Conservation (phyloP, 2,113 vertebrate species). For the Zootoca vivipara region DNA sequence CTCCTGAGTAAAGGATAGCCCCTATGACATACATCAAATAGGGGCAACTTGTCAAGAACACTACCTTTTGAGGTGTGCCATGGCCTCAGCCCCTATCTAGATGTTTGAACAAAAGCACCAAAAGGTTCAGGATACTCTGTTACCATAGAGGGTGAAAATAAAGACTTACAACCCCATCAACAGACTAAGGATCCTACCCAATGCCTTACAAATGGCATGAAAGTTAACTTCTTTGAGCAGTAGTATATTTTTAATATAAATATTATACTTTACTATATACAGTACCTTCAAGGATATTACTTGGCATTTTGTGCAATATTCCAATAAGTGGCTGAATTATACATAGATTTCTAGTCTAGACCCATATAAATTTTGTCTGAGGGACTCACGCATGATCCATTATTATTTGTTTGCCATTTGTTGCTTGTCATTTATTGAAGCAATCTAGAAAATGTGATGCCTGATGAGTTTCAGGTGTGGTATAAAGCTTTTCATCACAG, state of each 20-base stretch:
- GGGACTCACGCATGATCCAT: not conserved
- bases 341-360: not conserved
- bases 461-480: not conserved
- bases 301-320: conserved; percentile 11
- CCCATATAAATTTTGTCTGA: not conserved
- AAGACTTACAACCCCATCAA: too few species aligned
- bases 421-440: not conserved
- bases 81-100: too few species aligned
- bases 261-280: not conserved
- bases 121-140: too few species aligned
- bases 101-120: too few species aligned
- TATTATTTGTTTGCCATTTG: not conserved
- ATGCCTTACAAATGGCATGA: too few species aligned
- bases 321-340: not conserved
- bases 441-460: not conserved
- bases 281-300: not conserved
- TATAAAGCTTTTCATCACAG: not conserved
- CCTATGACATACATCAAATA: too few species aligned
- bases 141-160: too few species aligned
- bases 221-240: not conserved
- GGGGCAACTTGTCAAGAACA: too few species aligned
- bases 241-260: not conserved
- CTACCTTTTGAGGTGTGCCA: too few species aligned
- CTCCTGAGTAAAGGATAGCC: too few species aligned
- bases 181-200: too few species aligned